Evolutionary conservation across 2,888 invertebrate species (phyloP), one percentile per base, ranked within the genome.

Genomic region (Pandemis heparana): DNA sequence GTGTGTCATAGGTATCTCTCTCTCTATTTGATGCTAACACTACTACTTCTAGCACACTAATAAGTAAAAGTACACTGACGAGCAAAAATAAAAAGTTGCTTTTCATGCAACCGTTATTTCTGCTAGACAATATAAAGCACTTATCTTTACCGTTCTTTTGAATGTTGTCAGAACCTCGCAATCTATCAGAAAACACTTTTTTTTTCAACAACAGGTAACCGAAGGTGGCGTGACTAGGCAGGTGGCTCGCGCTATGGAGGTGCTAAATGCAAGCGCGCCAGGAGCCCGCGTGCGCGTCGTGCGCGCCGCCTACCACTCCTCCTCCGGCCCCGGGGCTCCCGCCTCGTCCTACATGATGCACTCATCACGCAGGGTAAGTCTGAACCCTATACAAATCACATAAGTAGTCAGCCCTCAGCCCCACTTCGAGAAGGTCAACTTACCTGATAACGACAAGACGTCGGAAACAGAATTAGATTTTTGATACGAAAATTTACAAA

Each of bases 221-320:
- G 92, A 92, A 79, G 94, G 92, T 16, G 94, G 94, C 8, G 92
- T 94, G 78, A 94, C 94, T 76, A 90, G 95, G 72, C 95, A 94
- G 43, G 92, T 95, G 53, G 93, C 94, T 66, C 92, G 94, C 1
- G 94, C 94, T 0, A 95, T 97, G 93, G 97, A 97, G 89, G 96
- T 97, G 81, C 94, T 96, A 78, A 95, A 96, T 84, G 95, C 96
- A 69, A 96, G 96, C 85, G 95, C 95, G 76, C 96, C 96, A 61
- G 96, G 96, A 8, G 96, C 96, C 64, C 95, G 95, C 43, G 92
- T 97, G 83, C 96, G 97, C 82, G 96, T 97, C 77, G 95, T 97
- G 92, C 96, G 96, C 79, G 96, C 97, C 61, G 87, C 96, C 0
- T 94, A 92, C 81, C 94, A 94, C 82, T 89, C 93, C 66, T 85